phyloP scores from a whole-genome alignment of 2,113 vertebrate genomes.

The Toxostoma redivivum region DNA sequence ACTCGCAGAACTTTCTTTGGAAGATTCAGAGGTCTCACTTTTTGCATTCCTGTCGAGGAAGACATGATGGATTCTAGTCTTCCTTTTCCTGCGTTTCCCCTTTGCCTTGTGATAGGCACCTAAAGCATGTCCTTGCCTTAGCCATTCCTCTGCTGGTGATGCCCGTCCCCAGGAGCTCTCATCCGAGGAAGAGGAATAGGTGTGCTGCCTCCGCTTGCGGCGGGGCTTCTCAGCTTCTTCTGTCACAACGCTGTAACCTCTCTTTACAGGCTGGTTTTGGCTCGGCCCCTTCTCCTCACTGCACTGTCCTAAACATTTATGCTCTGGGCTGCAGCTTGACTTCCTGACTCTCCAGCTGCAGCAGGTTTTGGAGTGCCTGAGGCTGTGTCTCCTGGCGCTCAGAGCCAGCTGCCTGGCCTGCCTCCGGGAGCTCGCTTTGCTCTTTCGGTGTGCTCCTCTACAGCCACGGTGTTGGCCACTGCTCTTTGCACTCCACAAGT shows the following conservation, averaged over 20 bases:
- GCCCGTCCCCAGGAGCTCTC: slow-evolving; percentile 40
- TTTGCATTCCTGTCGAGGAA: not conserved
- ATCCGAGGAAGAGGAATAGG: slow-evolving; percentile 56
- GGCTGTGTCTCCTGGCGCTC: slow-evolving; percentile 30
- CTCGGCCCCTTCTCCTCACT: not conserved
- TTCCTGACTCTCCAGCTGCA: slow-evolving; percentile 49
- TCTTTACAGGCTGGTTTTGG: slow-evolving; percentile 70
- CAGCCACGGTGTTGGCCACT: not conserved
- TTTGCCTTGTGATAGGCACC: slow-evolving; percentile 27
- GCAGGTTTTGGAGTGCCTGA: slow-evolving; percentile 31
- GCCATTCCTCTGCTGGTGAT: slow-evolving; percentile 5
- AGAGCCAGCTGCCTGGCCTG: not conserved
- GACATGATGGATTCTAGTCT: not conserved
- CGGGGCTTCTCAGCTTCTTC: slow-evolving; percentile 54
- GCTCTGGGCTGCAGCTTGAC: slow-evolving; percentile 19
- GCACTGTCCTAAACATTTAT: slow-evolving; percentile 11
- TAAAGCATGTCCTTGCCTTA: not conserved
- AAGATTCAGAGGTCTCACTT: not conserved
- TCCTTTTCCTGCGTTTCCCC: slow-evolving; percentile 66
- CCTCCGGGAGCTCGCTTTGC: not conserved
- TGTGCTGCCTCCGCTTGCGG: slow-evolving; percentile 65
- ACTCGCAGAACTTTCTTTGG: not conserved
- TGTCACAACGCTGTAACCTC: slow-evolving; percentile 56
- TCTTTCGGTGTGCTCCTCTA: slow-evolving; percentile 2
- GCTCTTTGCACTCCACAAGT: not conserved